Evolutionary conservation across 2,113 vertebrate species (phyloP), one percentile per base, ranked within the genome.

Genomic region (Hippolais icterina): DNA sequence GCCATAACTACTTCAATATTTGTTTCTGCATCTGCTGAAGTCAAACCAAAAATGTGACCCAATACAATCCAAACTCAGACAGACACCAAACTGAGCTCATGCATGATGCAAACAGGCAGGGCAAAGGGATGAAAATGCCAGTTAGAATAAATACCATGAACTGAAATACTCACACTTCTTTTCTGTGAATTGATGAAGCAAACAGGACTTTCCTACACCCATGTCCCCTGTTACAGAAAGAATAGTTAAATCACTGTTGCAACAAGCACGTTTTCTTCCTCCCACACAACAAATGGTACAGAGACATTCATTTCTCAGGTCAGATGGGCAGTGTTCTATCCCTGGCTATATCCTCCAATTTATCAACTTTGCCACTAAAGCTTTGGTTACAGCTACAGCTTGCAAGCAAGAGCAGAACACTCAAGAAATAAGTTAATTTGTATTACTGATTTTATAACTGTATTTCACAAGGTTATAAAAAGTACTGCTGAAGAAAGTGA

Each of bases 181-280:
- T 98, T 99, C 99, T 97, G 99, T 99, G 97, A 99, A 99, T 27
- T 99, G 99, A 88, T 99, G 99, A 93, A 99, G 99, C 96, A 99
- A 98, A 97, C 99, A 99, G 42, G 99, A 99, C 98, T 99, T 99
- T 94, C 99, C 99, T 93, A 99, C 99, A 88, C 99, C 99, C 99
- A 99, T 99, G 93, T 99, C 99, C 95, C 99, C 99, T 99, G 97
- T 94, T 59, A 69, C 75, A 90, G 97, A 92, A 91, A 96, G 83
- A 92, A 93, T 0, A 65, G 88, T 92, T 90, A 89, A 88, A 56
- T 60, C 53, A n/a, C 5, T 37, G 75, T 88, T 89, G 83, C 31
- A 92, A 81, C 37, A 56, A 89, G 24, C n/a, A 54, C 39, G 21
- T 80, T 89, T 75, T 71, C 80, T 33, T 71, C 79, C 54, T 12